Evolutionary conservation across 2,797 vertebrate species (phyloP).

Genomic region (Eulemur albifrons): DNA sequence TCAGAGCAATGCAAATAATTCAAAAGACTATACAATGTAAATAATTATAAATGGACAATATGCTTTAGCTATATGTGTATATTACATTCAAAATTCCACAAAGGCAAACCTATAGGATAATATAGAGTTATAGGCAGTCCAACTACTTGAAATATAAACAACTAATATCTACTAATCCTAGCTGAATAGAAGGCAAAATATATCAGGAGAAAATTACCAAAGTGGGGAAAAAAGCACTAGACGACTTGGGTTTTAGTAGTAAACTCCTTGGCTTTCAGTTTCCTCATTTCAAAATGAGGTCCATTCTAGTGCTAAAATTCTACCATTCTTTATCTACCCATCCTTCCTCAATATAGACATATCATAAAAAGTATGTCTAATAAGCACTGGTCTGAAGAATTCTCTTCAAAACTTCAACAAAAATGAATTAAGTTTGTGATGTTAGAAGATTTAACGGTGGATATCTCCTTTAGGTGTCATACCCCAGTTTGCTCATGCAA

Average conservation of each 20-base stretch:
- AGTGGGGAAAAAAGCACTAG: background rate
- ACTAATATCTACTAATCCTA: background rate
- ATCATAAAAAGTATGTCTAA: background rate
- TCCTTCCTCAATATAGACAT: background rate
- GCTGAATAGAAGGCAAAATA: background rate
- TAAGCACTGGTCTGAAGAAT: background rate
- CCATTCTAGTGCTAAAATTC: background rate
- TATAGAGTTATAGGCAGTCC: background rate
- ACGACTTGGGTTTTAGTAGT: background rate
- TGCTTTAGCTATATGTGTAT: background rate
- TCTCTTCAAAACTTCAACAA: background rate
- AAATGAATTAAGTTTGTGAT: background rate
- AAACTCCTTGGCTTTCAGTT: slow-evolving; percentile 14
- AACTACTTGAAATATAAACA: slow-evolving; percentile 23
- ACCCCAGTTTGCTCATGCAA: background rate
- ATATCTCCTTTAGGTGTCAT: background rate
- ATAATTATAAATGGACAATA: background rate
- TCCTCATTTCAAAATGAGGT: slow-evolving; percentile 30
- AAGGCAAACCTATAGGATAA: background rate
- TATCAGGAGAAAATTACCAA: background rate
- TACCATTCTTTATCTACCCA: background rate
- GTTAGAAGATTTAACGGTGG: background rate
- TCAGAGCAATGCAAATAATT: background rate
- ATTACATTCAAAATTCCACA: slow-evolving; percentile 34
- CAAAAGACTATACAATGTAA: slow-evolving; percentile 21